phyloP scores from a whole-genome alignment of 2,797 vertebrate species.

The Enteromius treurensis region DNA sequence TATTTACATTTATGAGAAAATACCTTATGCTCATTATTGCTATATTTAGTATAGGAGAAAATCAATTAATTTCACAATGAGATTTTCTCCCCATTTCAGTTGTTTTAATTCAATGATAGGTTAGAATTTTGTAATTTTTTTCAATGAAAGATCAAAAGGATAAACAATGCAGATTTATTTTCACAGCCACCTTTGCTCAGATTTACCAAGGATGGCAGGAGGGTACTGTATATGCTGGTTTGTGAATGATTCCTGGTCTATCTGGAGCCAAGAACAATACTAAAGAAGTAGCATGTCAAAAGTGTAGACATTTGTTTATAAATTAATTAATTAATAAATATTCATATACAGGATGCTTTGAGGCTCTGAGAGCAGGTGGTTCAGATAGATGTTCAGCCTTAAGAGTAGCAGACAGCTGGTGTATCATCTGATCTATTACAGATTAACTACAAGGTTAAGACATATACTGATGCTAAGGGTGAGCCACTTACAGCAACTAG shows the following conservation, averaged over 20 bases:
- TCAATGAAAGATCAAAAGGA: too few relatives aligned
- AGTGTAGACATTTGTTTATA: neutral
- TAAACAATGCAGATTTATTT: too few relatives aligned
- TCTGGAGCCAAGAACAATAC: neutral
- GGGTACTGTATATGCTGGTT: neutral
- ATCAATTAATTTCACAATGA: too few relatives aligned
- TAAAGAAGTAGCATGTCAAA: neutral
- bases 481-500: conserved; percentile 10
- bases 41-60: neutral
- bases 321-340: neutral
- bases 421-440: conserved; percentile 25
- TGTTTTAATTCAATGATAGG: too few relatives aligned
- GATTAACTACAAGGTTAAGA: conserved; percentile 29
- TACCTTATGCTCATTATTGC: neutral
- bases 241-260: neutral
- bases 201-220: too few relatives aligned
- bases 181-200: too few relatives aligned
- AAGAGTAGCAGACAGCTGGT: conserved; percentile 28
- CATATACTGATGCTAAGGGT: neutral
- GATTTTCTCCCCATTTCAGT: too few relatives aligned
- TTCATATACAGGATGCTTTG: neutral
- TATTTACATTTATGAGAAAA: neutral
- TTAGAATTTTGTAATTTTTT: too few relatives aligned
- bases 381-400: neutral
- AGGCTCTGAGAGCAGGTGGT: neutral